phyloP scores from a whole-genome alignment of 2,888 invertebrate genomes.

The Busseola fusca region DNA sequence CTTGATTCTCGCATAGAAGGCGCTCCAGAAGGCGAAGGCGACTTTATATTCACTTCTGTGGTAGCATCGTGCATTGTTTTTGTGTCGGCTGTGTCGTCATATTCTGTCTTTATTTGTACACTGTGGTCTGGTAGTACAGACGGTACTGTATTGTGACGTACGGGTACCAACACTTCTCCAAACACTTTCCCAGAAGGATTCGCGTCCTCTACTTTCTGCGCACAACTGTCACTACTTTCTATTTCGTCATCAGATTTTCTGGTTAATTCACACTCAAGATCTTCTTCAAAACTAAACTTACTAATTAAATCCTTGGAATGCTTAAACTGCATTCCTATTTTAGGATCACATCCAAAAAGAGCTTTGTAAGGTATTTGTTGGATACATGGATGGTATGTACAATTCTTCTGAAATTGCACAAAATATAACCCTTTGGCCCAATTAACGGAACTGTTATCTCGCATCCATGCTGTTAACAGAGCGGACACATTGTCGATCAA shows the following conservation, averaged over 20 bases:
- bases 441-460: conserved; percentile 22
- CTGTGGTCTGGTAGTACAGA: neutral
- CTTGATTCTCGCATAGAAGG: neutral
- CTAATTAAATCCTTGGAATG: neutral
- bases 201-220: conserved; percentile 6
- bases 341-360: conserved; percentile 34
- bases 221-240: neutral
- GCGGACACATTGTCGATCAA: neutral
- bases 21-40: neutral
- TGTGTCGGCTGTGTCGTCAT: neutral
- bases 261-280: conserved; percentile 8
- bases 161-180: neutral
- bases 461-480: conserved; percentile 24
- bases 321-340: neutral
- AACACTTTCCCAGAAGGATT: conserved; percentile 6
- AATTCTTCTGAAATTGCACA: conserved; percentile 41
- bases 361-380: conserved; percentile 29
- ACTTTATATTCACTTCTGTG: neutral
- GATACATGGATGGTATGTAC: conserved; percentile 1
- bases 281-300: conserved; percentile 20
- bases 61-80: neutral
- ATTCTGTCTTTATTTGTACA: conserved; percentile 19
- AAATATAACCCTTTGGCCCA: conserved; percentile 42
- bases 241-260: neutral
- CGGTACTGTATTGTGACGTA: neutral